Conservation (phyloP, 2,888 invertebrate species). For the Metellina segmentata region DNA sequence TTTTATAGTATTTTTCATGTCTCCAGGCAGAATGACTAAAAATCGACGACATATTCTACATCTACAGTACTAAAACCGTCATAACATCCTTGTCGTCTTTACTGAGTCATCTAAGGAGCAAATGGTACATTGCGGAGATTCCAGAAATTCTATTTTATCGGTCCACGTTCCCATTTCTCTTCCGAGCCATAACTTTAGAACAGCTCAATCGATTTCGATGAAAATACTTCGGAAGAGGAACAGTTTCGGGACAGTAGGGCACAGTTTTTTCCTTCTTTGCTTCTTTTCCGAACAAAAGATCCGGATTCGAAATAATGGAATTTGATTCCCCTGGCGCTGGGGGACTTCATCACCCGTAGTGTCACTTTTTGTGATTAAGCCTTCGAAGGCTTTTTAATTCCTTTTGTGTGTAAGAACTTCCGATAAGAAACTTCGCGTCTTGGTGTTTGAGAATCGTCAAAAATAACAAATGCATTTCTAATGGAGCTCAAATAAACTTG, state of each 20-base stretch:
- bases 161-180: constrained; percentile 50
- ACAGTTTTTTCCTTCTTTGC: neutral
- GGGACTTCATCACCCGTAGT: constrained; percentile 35
- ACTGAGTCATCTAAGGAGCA: constrained; percentile 50
- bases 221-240: constrained; percentile 55
- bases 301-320: constrained; percentile 58
- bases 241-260: constrained; percentile 31
- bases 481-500: too few species aligned
- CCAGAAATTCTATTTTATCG: constrained; percentile 61
- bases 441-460: neutral
- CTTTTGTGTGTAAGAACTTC: neutral
- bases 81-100: constrained; percentile 5
- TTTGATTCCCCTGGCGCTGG: constrained; percentile 37
- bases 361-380: constrained; percentile 49
- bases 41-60: neutral
- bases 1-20: neutral
- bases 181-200: constrained; percentile 57
- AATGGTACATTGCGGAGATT: constrained; percentile 50
- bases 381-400: constrained; percentile 18
- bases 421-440: constrained; percentile 16
- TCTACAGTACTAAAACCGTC: neutral
- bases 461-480: too few species aligned
- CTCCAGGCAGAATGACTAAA: too few species aligned
- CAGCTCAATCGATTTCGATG: constrained; percentile 56
- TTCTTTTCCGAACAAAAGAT: constrained; percentile 39